Evolutionary conservation across 2,797 vertebrate genomes (phyloP).

Genomic region (Halcyon chelicuti): DNA sequence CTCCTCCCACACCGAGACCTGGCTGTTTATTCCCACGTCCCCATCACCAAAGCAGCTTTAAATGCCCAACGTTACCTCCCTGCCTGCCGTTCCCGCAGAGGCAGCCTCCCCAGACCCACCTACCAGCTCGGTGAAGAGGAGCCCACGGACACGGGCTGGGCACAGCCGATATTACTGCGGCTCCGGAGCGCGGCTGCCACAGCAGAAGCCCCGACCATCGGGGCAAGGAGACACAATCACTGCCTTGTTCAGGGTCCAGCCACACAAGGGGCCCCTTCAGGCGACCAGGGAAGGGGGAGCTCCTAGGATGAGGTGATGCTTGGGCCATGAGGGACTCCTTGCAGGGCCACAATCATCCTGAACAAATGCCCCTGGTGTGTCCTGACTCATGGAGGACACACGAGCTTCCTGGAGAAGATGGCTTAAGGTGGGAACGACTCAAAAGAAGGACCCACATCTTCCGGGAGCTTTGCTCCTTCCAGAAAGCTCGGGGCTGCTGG

Average conservation of each 20-base stretch:
- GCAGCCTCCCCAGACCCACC: not conserved
- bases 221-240: conserved; percentile 10
- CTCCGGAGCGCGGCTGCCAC: rapidly evolving
- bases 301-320: not conserved
- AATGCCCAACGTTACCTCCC: not conserved
- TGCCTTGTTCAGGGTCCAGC: conserved; percentile 33
- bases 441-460: not conserved
- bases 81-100: rapidly evolving
- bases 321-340: not conserved
- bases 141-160: not conserved
- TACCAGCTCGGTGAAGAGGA: not conserved
- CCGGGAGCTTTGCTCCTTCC: not conserved
- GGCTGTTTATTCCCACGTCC: rapidly evolving
- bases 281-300: not conserved
- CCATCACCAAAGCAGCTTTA: not conserved
- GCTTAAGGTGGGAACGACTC: not conserved
- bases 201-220: not conserved
- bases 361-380: not conserved
- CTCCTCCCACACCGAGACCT: rapidly evolving
- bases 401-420: not conserved
- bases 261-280: conserved; percentile 52
- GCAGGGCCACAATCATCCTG: not conserved
- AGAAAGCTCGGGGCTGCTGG: not conserved
- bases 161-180: not conserved
- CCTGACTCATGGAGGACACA: rapidly evolving